These are phyloP conservation scores for Calephelis perditalis DNA, from an alignment of 2,888 invertebrate species.

Conservation along the genomic window DNA sequence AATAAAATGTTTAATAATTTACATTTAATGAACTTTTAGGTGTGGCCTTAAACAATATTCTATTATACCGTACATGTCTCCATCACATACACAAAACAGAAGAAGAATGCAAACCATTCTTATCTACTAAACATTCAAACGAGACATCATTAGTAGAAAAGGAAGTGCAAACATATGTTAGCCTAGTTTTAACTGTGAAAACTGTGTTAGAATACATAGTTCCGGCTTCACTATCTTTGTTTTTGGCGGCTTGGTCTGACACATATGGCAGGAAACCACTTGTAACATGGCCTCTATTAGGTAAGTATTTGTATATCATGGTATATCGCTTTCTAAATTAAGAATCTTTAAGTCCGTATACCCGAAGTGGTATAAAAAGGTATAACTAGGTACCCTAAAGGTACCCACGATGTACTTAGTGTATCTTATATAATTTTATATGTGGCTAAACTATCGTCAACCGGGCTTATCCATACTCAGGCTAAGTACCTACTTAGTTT, in stretches of 20 bases:
- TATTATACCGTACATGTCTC: slow-evolving; percentile 83
- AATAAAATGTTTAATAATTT: no score
- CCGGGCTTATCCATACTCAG: no score
- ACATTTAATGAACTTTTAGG: slow-evolving; percentile 49
- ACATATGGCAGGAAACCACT: slow-evolving; percentile 86
- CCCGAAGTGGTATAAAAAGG: no score
- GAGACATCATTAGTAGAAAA: slow-evolving; percentile 61
- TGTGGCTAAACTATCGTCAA: no score
- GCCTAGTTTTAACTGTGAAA: slow-evolving; percentile 79
- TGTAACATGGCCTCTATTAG: slow-evolving; percentile 79
- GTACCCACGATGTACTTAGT: no score
- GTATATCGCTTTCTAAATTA: no score
- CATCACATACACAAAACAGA: slow-evolving; percentile 74
- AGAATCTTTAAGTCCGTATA: no score
- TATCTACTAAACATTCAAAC: slow-evolving; percentile 67
- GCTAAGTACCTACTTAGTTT: no score
- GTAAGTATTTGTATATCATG: slow-evolving; percentile 50
- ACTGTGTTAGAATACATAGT: slow-evolving; percentile 81
- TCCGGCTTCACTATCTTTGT: slow-evolving; percentile 83
- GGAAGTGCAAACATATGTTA: slow-evolving; percentile 81
- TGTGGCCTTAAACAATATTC: slow-evolving; percentile 80
- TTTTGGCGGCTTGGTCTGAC: slow-evolving; percentile 90
- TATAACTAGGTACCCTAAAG: no score
- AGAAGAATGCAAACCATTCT: slow-evolving; percentile 77
- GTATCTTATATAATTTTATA: no score